Evolutionary conservation across 2,113 vertebrate genomes (phyloP), one percentile per base, ranked within the genome.

Genomic region (Leucopsar rothschildi): DNA sequence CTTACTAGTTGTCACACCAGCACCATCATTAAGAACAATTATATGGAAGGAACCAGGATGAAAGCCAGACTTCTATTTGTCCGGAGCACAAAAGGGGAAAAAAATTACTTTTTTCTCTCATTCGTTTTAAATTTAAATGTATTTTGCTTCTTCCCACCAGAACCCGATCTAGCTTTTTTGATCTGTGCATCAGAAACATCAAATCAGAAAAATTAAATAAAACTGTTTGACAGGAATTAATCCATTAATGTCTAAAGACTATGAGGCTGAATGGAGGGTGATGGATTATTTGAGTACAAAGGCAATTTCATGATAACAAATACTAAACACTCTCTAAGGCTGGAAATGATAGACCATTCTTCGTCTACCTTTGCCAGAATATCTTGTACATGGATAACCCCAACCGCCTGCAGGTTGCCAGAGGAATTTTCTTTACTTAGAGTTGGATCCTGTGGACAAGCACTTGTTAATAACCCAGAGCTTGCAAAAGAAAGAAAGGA

Each of bases 21-120:
- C 44, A 90, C 55, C 82, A 29, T 80, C 57, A 89, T 80, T 83
- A 88, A 85, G 63, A 73, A 44, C 55, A 80, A 95, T 85, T 93
- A 84, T 21, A 69, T 37, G 35, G 86, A 95, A 90, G 28, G 47
- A 95, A 91, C 15, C 33, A 88, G 82, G 78, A 95, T 10, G 59
- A 82, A 94, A 91, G 92, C 60, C 80, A 92, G 59, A 59, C 52
- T 65, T 66, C 27, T 72, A 42, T 94, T 93, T 88, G 45, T 72
- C 50, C 71, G 66, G 73, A 92, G 52, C 57, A 95, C 37, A 95
- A 76, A 91, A 82, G 47, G 23, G 23, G 15, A 47, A 44, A 57
- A 91, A 75, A 52, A 6, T 2, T 15, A 57, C 17, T 42, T 83
- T 77, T 81, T 29, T 83, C 20, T 91, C 24, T 79, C 25, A 12